Base-by-base conservation (phyloP, 2,113 vertebrate genomes). In the Anseranas semipalmata region DNA sequence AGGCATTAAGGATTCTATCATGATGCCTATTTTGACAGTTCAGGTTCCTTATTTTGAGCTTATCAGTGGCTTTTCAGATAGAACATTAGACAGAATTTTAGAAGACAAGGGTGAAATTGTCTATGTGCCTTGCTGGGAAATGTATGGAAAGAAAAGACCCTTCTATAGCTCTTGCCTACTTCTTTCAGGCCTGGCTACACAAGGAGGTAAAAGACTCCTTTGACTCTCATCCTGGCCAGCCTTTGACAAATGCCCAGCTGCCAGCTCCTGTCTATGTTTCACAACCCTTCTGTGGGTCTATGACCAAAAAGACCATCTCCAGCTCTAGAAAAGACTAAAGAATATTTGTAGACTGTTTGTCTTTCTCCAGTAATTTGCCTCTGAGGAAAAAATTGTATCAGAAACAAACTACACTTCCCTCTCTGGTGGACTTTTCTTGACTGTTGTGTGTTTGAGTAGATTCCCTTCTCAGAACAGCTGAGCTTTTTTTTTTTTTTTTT, bases 261-360 rank as follows among this genome's bases (percentile, higher is more conserved):
- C 14, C 53, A 89, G 10, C 9, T n/a, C 18, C 20, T 63, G 12
- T 52, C 55, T 76, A 43, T 60, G 45, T 48, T 67, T 82, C 45
- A 65, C 53, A 73, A 18, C n/a, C 12, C 6, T 82, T 58, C 37
- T 56, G 11, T 60, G 28, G 14, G 6, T 59, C 33, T 52, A 9
- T 28, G 24, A 65, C 24, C 22, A 76, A 91, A 70, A 89, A 39
- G 13, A 21, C 11, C 33, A 91, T 37, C 22, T 93, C 28, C 14
- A 68, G 53, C 48, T 82, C 39, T 45, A 53, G 62, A 85, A 79
- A 85, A 89, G 3, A 43, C 48, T 50, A 50, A 50, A 50, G 22
- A 50, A 10, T 4, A 19, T 1, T 7, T 21, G 4, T 56, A 50
- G 22, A 50, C 12, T 4, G 16, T 1, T 7, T 21, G 4, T 56